Conservation (phyloP, 2,888 invertebrate genomes). For the Lasioglossum malachurum region DNA sequence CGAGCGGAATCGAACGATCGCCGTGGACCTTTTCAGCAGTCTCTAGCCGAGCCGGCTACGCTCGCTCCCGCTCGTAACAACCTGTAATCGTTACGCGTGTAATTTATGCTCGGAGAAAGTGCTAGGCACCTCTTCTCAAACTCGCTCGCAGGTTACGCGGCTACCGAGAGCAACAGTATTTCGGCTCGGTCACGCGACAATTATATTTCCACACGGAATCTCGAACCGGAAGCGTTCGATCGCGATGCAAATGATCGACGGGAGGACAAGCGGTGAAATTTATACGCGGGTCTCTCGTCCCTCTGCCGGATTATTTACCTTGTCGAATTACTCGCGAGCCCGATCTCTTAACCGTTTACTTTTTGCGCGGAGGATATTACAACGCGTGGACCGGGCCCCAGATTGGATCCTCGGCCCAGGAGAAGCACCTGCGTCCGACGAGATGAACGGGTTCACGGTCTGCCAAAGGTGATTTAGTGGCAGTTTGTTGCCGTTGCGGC, state of each 20-base stretch:
- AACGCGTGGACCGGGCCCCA: slow-evolving; percentile 13
- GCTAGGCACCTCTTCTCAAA: slow-evolving; percentile 67
- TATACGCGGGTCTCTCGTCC: neutral
- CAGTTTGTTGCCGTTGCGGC: slow-evolving; percentile 76
- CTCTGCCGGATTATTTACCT: slow-evolving; percentile 6
- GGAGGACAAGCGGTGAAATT: neutral
- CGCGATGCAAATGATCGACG: neutral
- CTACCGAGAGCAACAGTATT: slow-evolving; percentile 32
- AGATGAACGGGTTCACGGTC: slow-evolving; percentile 73
- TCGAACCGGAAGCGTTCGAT: slow-evolving; percentile 2
- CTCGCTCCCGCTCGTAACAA: slow-evolving; percentile 76
- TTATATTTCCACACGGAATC: neutral
- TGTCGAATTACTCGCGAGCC: slow-evolving; percentile 37
- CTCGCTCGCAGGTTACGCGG: slow-evolving; percentile 68
- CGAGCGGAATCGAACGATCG: slow-evolving; percentile 63
- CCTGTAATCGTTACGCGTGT: slow-evolving; percentile 79
- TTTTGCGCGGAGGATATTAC: slow-evolving; percentile 43
- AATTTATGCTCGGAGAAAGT: slow-evolving; percentile 78
- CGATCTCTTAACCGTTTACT: slow-evolving; percentile 24
- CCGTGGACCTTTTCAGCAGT: slow-evolving; percentile 60
- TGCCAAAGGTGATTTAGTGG: slow-evolving; percentile 80
- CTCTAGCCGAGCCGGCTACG: slow-evolving; percentile 31
- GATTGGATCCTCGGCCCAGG: slow-evolving; percentile 49
- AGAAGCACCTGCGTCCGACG: slow-evolving; percentile 59
- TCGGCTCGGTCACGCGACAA: neutral